Conservation (phyloP, 2,797 vertebrate species). For the Ptychadena robeensis region DNA sequence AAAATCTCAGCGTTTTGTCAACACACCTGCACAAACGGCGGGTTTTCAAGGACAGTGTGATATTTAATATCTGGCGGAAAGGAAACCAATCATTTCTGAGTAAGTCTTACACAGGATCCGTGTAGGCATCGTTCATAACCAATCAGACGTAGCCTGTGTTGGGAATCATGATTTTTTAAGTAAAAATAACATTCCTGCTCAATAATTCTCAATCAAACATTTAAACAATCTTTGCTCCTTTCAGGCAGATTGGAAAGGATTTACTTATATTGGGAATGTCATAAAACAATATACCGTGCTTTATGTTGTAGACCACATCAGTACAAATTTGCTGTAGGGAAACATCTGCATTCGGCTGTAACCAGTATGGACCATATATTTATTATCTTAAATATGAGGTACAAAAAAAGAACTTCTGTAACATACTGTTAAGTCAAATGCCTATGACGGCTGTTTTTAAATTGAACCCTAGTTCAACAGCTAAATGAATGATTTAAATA, state of each 20-base stretch:
- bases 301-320: background rate
- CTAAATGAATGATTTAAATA: too few relatives aligned
- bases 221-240: background rate
- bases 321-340: background rate
- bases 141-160: slow-evolving; percentile 5
- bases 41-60: slow-evolving; percentile 65
- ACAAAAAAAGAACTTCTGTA: too few relatives aligned
- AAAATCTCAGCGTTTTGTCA: slow-evolving; percentile 65
- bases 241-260: slow-evolving; percentile 19
- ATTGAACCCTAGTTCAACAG: too few relatives aligned
- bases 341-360: background rate
- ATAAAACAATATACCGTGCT: background rate
- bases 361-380: background rate
- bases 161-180: slow-evolving; percentile 16
- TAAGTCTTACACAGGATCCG: slow-evolving; percentile 69
- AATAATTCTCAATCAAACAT: too few relatives aligned
- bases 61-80: slow-evolving; percentile 57
- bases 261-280: background rate
- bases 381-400: too few relatives aligned
- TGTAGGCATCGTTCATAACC: slow-evolving; percentile 42
- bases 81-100: slow-evolving; percentile 68
- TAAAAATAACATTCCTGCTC: slow-evolving; percentile 16
- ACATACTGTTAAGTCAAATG: too few relatives aligned
- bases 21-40: slow-evolving; percentile 70
- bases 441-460: too few relatives aligned